Evolutionary conservation across 2,888 invertebrate genomes (phyloP), one percentile per base, ranked within the genome.

Genomic region (Anoncus sp.): DNA sequence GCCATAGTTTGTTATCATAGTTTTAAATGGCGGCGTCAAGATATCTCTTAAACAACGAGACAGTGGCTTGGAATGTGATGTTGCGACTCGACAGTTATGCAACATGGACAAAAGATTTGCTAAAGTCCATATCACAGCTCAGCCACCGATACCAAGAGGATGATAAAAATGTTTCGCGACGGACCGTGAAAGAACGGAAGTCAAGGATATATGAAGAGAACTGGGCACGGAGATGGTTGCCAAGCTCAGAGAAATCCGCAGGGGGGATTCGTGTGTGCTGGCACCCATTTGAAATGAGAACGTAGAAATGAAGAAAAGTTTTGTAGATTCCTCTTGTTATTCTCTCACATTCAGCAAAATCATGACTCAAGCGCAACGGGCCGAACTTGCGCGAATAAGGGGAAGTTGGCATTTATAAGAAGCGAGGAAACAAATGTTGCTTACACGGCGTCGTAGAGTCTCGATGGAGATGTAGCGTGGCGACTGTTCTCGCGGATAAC

Each of bases 391-490:
- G n/a, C 31, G n/a, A n/a, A n/a, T n/a, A 51, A n/a, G 51, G 31
- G n/a, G 27, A 35, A 35, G 12, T 24, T 71, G 66, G 71, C 71
- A 63, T 72, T 55, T 53, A 57, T 60, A 35, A 67, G 62, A 71
- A 12, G 18, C 63, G 49, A 60, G 24, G 43, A 43, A 18, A 77
- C 55, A 59, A 51, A 72, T 71, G 69, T 75, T 35, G 49, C 60
- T 62, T 60, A 71, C 24, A 66, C 60, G 78, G 77, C 70, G 74
- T 75, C 78, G 24, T 20, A 22, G 47, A 71, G 78, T 67, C 75
- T 75, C 62, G 71, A 43, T 57, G 51, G 72, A n/a, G n/a, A 66
- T 72, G 70, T 24, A 65, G 16, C 51, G 40, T 20, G n/a, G n/a
- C 57, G 43, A 60, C 47, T 22, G 27, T 78, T 78, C 65, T 38